Conservation (phyloP, 2,797 vertebrate species). For the Yasuhikotakia modesta region DNA sequence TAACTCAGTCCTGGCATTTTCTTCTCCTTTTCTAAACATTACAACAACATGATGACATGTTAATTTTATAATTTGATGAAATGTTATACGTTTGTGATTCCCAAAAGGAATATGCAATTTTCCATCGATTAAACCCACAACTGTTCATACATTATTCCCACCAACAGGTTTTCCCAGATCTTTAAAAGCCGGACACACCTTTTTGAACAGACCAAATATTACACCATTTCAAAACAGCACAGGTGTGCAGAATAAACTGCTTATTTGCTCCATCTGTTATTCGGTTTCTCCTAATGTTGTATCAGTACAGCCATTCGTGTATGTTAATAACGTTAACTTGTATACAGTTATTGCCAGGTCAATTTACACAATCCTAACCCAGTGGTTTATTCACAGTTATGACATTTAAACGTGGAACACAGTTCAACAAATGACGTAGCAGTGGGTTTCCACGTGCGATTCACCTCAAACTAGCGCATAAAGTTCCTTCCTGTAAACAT, state of each 20-base stretch:
- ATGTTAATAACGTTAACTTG: not conserved
- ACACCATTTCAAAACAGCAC: constrained; percentile 8
- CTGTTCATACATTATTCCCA: constrained; percentile 19
- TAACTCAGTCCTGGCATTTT: constrained; percentile 6
- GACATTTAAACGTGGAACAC: not conserved
- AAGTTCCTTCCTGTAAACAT: constrained; percentile 48
- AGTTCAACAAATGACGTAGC: constrained; percentile 7
- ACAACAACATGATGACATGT: constrained; percentile 13
- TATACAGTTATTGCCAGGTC: constrained; percentile 14
- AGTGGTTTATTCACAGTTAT: constrained; percentile 9
- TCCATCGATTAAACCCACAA: constrained; percentile 8
- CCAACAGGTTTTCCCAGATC: not conserved
- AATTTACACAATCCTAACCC: constrained; percentile 23
- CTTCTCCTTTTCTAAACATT: constrained; percentile 15
- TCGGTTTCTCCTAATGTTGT: constrained; percentile 17
- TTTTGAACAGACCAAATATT: constrained; percentile 16
- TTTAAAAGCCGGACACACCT: constrained; percentile 23
- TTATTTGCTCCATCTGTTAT: constrained; percentile 20
- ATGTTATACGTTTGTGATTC: not conserved
- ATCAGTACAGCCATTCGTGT: not conserved
- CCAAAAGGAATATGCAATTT: not conserved
- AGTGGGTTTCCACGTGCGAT: constrained; percentile 13
- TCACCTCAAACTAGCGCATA: constrained; percentile 37
- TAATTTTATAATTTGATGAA: constrained; percentile 31
- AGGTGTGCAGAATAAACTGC: constrained; percentile 20